Base-by-base conservation (phyloP, 2,113 vertebrate genomes). In the Speoplatyrhinus poulsoni region DNA sequence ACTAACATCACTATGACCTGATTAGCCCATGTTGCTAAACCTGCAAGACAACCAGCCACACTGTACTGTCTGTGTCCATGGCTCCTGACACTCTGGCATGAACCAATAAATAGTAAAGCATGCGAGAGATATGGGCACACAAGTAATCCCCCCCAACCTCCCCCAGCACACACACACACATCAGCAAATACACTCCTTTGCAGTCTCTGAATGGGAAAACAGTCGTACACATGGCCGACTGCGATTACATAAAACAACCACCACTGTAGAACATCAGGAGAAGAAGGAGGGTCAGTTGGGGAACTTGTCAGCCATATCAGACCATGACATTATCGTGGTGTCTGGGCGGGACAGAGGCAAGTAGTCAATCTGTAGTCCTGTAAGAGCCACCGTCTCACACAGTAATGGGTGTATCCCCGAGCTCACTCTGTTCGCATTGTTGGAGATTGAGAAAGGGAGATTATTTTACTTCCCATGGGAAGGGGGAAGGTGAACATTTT, bases 21-120 rank as follows among this genome's bases (percentile, higher is more conserved):
- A 80, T 72, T 55, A 74, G 47, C 50, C 62, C 57, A 33, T 48
- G 17, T 53, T 62, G 46, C 11, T 69, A 83, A 57, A 65, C 62
- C 70, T 56, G 68, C 60, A 60, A 50, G 60, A 13, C 50, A 36
- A 33, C 17, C 55, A 59, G 8, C 1, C 12, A 65, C 26, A 26
- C 26, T 26, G 26, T 26, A 26, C 1, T 26, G 26, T 26, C 52
- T 62, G 46, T 16, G 48, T 61, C 56, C 60, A 67, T 3, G 17
- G 68, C 55, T 69, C 57, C 26, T 19, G 54, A 62, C 15, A 65
- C 41, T 10, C 9, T 17, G 13, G 11, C 48, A 3, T 69, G 2
- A 67, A 61, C 70, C 26, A 57, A 15, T 47, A 2, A 17, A 60
- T 11, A 1, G 9, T 1, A 12, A 69, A 15, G 26, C 26, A 26